These are phyloP conservation scores for Uropetala carovei DNA, from an alignment of 2,888 invertebrate genomes.

Conservation along the genomic window DNA sequence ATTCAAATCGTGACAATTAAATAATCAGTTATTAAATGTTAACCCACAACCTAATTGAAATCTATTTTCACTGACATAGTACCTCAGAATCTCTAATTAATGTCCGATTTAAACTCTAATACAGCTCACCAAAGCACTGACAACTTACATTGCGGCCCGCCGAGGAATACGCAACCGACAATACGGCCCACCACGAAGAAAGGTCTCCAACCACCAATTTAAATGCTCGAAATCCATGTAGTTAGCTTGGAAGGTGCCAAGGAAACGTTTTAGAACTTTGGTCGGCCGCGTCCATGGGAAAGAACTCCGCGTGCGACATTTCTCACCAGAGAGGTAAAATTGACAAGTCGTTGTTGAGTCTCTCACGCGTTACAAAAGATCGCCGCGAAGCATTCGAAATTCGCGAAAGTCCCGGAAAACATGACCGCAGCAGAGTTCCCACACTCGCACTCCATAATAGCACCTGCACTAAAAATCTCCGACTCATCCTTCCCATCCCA, in stretches of 20 bases:
- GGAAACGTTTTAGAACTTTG: neutral
- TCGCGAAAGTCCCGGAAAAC: conserved; percentile 51
- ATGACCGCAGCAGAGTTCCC: conserved; percentile 29
- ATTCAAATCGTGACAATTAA: too few species aligned
- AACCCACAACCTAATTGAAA: too few species aligned
- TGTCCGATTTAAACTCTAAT: too few species aligned
- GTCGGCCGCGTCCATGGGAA: neutral
- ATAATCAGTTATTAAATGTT: too few species aligned
- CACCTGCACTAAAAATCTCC: conserved; percentile 59
- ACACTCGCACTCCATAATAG: conserved; percentile 41
- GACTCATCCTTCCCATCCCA: neutral
- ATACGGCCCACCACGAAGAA: neutral
- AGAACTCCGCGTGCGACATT: conserved; percentile 1
- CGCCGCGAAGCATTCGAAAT: conserved; percentile 23
- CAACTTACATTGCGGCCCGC: too few species aligned
- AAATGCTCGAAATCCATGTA: neutral
- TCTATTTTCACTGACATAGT: too few species aligned
- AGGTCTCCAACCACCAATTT: too few species aligned
- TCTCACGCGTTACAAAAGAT: conserved; percentile 14
- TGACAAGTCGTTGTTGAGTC: conserved; percentile 39
- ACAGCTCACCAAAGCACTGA: neutral
- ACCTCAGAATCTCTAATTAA: too few species aligned
- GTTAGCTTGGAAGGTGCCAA: too few species aligned
- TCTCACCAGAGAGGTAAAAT: conserved; percentile 34
- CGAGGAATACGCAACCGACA: too few species aligned